Evolutionary conservation across 2,797 vertebrate species (phyloP).

Genomic region (Erethizon dorsatum): DNA sequence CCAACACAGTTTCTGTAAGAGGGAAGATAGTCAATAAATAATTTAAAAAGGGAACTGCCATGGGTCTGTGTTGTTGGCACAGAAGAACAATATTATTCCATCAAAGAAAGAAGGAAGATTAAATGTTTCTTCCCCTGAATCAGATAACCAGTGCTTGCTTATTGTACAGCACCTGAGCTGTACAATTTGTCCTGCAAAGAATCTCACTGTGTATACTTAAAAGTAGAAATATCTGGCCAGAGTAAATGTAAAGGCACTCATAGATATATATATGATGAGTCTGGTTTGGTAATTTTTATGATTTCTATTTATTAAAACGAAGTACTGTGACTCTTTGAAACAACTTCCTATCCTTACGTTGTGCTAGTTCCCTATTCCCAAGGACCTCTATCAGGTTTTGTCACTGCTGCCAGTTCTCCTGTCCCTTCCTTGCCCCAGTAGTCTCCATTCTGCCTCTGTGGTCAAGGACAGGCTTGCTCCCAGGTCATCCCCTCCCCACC

Average conservation of each 20-base stretch:
- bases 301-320: constrained; percentile 23
- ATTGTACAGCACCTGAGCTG: not conserved
- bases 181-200: not conserved
- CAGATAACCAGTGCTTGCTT: not conserved
- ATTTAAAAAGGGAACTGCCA: not conserved
- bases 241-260: not conserved
- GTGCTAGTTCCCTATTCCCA: not conserved
- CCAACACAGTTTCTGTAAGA: not conserved
- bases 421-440: not conserved
- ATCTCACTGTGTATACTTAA: not conserved
- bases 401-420: not conserved
- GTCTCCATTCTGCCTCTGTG: not conserved
- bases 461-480: not conserved
- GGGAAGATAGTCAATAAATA: not conserved
- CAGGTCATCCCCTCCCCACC: not conserved
- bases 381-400: not conserved
- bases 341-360: not conserved
- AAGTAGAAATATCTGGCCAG: not conserved
- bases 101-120: constrained; percentile 3
- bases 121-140: not conserved
- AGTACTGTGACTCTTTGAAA: not conserved
- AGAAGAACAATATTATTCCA: not conserved
- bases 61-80: not conserved
- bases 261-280: not conserved
- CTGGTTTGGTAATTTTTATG: not conserved